phyloP scores from a whole-genome alignment of 1,140 invertebrate species.

The Triops cancriformis region DNA sequence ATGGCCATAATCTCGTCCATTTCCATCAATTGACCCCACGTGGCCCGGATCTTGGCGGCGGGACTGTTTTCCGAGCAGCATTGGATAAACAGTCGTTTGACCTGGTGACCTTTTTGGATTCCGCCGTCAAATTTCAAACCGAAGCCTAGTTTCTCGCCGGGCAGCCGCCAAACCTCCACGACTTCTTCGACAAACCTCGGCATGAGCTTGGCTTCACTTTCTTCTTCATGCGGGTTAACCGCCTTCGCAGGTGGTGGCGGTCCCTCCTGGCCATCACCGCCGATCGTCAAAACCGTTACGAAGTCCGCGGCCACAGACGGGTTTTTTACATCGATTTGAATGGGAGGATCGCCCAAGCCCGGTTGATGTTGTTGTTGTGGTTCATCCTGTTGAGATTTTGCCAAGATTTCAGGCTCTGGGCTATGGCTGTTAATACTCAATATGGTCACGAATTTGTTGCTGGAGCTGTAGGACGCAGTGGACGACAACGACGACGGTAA shows the following conservation, averaged over 20 bases:
- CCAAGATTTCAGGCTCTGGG: neutral
- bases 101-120: slow-evolving; percentile 50
- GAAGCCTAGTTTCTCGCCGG: slow-evolving; percentile 80
- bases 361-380: neutral
- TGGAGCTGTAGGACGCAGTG: neutral
- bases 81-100: slow-evolving; percentile 70
- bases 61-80: slow-evolving; percentile 81
- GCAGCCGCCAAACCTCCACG: slow-evolving; percentile 68
- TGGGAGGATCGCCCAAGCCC: slow-evolving; percentile 28
- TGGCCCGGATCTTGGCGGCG: slow-evolving; percentile 63
- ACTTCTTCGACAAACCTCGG: slow-evolving; percentile 40
- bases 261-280: slow-evolving; percentile 37
- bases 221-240: slow-evolving; percentile 12
- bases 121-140: slow-evolving; percentile 86
- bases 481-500: neutral
- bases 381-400: slow-evolving; percentile 21
- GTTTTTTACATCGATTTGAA: slow-evolving; percentile 28
- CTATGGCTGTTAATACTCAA: slow-evolving; percentile 49
- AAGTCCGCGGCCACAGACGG: slow-evolving; percentile 34
- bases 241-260: slow-evolving; percentile 31
- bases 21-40: slow-evolving; percentile 66
- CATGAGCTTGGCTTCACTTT: neutral
- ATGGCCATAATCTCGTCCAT: slow-evolving; percentile 84
- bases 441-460: slow-evolving; percentile 56
- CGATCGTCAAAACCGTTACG: slow-evolving; percentile 45